Evolutionary conservation across 1,140 invertebrate species (phyloP).

Genomic region (Cyrtorhinus lividipennis): DNA sequence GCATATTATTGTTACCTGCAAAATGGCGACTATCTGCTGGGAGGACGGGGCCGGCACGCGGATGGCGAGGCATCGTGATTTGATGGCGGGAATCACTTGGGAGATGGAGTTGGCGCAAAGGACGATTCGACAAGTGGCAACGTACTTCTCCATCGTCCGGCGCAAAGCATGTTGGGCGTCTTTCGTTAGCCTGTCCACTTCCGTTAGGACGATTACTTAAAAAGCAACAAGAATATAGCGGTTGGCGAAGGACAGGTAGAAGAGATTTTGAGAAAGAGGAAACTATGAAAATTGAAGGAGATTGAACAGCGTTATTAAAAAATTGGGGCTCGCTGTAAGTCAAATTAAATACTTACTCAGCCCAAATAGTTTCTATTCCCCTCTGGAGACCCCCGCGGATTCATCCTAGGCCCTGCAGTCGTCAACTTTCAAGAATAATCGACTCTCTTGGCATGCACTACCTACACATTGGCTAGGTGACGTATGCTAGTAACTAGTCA

Average conservation of each 20-base stretch:
- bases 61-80: conserved; percentile 83
- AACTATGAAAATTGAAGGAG: no score
- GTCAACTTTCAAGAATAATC: no score
- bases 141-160: conserved; percentile 99
- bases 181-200: conserved; percentile 90
- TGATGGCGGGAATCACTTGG: conserved; percentile 86
- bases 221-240: conserved; percentile 38
- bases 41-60: conserved; percentile 74
- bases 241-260: background rate
- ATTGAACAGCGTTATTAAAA: background rate
- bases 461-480: no score
- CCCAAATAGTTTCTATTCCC: no score
- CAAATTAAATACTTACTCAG: no score
- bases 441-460: no score
- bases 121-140: conserved; percentile 86
- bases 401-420: no score
- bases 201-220: conserved; percentile 86
- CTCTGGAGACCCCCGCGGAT: no score
- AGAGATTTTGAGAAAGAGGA: no score
- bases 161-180: conserved; percentile 96
- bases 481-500: no score
- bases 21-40: conserved; percentile 56
- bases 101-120: conserved; percentile 90
- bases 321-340: no score
- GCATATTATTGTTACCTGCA: conserved; percentile 30